Conservation (phyloP, 2,888 invertebrate genomes). For the Notodonta dromedarius region DNA sequence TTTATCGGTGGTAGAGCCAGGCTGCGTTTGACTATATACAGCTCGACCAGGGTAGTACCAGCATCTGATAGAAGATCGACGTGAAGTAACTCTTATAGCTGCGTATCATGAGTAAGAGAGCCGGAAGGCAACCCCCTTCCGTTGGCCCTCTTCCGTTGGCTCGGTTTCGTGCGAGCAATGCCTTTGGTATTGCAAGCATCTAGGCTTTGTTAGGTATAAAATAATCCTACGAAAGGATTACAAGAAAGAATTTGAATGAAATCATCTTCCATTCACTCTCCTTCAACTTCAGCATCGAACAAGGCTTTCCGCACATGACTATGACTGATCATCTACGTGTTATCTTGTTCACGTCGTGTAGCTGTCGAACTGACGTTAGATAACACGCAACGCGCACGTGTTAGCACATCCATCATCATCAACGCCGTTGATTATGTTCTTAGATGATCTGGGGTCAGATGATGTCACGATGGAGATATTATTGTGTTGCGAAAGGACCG, state of each 20-base stretch:
- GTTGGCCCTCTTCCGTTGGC: too few relatives aligned
- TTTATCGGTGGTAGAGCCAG: too few relatives aligned
- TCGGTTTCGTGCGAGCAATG: too few relatives aligned
- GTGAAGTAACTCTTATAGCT: too few relatives aligned
- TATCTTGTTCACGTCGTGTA: constrained; percentile 39
- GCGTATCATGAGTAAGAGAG: too few relatives aligned
- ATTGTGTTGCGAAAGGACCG: constrained; percentile 21
- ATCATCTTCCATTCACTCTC: neutral
- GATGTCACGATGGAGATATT: constrained; percentile 23
- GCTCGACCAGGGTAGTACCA: too few relatives aligned
- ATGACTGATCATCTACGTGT: constrained; percentile 42
- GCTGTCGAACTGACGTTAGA: constrained; percentile 45
- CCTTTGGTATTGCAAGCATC: too few relatives aligned
- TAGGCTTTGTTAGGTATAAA: too few relatives aligned
- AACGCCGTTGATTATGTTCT: constrained; percentile 22
- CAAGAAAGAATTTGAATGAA: neutral
- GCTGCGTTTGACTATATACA: too few relatives aligned
- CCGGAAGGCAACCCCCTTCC: too few relatives aligned
- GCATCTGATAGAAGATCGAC: too few relatives aligned
- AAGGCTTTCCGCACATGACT: constrained; percentile 20
- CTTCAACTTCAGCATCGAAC: constrained; percentile 5
- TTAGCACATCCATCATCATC: constrained; percentile 47
- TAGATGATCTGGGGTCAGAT: constrained; percentile 39
- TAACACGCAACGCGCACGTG: constrained; percentile 19
- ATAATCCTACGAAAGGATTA: too few relatives aligned